Percentiles rank a stretch among this genome's conserved stretches.
These are phyloP conservation scores for Porites lutea DNA, from an alignment of 64 coral and sea anemone genomes.

Conservation along the genomic window DNA sequence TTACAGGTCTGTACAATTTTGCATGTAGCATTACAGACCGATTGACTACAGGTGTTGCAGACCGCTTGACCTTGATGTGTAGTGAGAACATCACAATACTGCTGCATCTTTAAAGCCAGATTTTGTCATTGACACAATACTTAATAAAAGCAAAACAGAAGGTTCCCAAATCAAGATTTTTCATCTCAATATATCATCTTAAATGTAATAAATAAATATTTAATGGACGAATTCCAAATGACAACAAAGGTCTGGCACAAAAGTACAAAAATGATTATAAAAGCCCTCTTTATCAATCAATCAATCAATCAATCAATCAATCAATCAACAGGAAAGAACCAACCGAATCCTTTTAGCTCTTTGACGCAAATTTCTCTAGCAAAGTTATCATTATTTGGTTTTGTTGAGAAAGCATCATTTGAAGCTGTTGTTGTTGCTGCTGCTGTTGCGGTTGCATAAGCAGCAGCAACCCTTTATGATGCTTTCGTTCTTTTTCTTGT, in stretches of 20 bases:
- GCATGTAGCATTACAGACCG: too few relatives aligned
- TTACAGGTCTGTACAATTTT: too few relatives aligned
- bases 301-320: too few relatives aligned
- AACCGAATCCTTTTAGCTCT: too few relatives aligned
- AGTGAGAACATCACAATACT: not conserved
- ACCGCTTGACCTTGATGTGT: too few relatives aligned
- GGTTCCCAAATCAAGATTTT: not conserved
- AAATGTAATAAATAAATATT: not conserved
- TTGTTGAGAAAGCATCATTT: conserved; percentile 19
- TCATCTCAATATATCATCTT: not conserved
- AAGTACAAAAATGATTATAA: too few relatives aligned
- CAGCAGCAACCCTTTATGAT: not conserved
- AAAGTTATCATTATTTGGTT: not conserved
- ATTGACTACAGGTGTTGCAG: too few relatives aligned
- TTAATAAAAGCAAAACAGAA: not conserved
- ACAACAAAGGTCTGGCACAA: too few relatives aligned
- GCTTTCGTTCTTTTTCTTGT: not conserved
- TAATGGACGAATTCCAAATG: not conserved
- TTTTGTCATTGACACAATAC: not conserved
- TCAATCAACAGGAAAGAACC: too few relatives aligned
- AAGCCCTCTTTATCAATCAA: too few relatives aligned
- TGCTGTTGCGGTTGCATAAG: conserved; percentile 17
- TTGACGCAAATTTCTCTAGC: not conserved
- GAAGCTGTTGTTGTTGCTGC: not conserved
- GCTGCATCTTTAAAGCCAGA: not conserved